Percentiles rank a stretch among this genome's conserved stretches.
Conservation (phyloP, 2,113 vertebrate species). For the Hemiscyllium ocellatum region DNA sequence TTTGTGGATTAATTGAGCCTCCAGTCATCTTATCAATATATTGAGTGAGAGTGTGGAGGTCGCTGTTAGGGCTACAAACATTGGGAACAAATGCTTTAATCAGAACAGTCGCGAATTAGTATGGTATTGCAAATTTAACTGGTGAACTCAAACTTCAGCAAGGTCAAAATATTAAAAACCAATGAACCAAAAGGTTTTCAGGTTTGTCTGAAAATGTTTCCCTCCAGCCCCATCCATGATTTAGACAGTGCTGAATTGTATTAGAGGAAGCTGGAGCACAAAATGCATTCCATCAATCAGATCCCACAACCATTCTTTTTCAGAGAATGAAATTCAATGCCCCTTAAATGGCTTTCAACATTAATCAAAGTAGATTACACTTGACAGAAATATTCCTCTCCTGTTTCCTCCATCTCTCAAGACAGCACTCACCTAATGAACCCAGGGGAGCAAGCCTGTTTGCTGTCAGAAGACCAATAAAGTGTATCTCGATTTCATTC, state of each 20-base stretch:
- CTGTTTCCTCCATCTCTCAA: neutral
- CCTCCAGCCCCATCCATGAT: neutral
- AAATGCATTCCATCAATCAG: too few species aligned
- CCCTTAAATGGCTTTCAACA: neutral
- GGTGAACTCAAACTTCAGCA: too few species aligned
- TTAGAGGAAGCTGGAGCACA: neutral
- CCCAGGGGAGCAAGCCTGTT: too few species aligned
- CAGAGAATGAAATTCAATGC: neutral
- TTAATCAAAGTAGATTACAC: neutral
- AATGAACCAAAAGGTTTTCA: neutral
- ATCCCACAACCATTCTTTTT: neutral
- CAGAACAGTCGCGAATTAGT: neutral
- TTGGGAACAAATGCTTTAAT: neutral
- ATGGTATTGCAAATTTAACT: neutral
- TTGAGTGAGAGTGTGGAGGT: neutral
- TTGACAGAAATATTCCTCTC: neutral
- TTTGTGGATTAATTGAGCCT: neutral
- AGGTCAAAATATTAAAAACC: neutral
- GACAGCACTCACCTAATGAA: too few species aligned
- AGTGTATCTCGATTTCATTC: too few species aligned
- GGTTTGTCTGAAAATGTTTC: neutral
- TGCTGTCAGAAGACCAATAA: too few species aligned
- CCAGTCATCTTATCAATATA: neutral
- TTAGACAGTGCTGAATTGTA: too few species aligned
- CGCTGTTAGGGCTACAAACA: too few species aligned